Evolutionary conservation across 2,888 invertebrate species (phyloP), one percentile per base, ranked within the genome.

Genomic region (Palloptera scutellata): DNA sequence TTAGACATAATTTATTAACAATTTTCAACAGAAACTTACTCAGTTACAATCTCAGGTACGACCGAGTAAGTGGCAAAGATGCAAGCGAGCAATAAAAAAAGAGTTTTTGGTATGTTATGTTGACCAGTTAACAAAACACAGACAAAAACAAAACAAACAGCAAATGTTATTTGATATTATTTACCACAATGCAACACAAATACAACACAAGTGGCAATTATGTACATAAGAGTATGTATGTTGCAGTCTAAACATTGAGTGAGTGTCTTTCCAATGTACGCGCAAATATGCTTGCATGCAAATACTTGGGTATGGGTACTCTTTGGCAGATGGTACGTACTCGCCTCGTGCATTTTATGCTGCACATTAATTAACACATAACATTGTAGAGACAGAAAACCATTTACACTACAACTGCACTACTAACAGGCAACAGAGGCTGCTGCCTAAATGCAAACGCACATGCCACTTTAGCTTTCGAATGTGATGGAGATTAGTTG

Each of bases 1-100:
- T 67, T 67, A 67, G 67, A 67, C 62, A 54, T 66, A 66, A 66
- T 67, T 67, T 67, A 67, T 67, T 62, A 67, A 67, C 62, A 62
- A 62, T 67, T 67, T 59, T 58, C 67, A 62, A 67, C 67, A 58
- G 62, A 67, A 58, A 58, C 61, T 59, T 62, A 67, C 61, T 15
- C 13, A 15, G 48, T 48, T 48, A n/a, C 48, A 48, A 15, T n/a
- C 48, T 13, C 48, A 48, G 48, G 15, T 3, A 15, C 48, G 15
- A n/a, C n/a, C n/a, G n/a, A n/a, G n/a, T n/a, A n/a, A n/a, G n/a
- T n/a, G n/a, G n/a, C n/a, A n/a, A n/a, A n/a, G n/a, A 15, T 15
- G 10, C 48, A 48, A 48, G 48, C 8, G 30, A 30, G 30, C 6
- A 30, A 30, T 30, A 30, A 30, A 30, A n/a, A 30, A 30, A 30